Conservation (phyloP, 64 coral and sea anemone genomes). For the Montipora efflorescens region DNA sequence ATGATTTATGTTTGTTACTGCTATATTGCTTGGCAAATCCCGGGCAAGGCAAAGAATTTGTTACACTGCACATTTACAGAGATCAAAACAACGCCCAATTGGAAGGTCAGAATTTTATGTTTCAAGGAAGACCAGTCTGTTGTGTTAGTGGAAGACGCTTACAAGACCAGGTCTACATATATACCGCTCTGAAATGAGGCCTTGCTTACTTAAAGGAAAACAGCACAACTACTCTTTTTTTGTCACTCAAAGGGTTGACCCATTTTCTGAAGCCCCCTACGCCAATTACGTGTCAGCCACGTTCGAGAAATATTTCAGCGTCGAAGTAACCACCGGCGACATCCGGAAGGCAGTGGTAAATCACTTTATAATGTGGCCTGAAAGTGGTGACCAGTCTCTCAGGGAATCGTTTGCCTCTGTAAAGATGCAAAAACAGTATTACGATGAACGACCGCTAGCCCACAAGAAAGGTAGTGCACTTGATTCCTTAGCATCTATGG, state of each 20-base stretch:
- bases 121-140: constrained; percentile 1
- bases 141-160: not conserved
- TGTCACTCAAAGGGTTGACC: not conserved
- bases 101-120: not conserved
- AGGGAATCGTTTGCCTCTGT: constrained; percentile 22
- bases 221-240: constrained; percentile 1
- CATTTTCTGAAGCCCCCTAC: not conserved
- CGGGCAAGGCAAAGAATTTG: not conserved
- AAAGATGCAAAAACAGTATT: not conserved
- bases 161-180: constrained; percentile 10
- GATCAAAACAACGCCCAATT: not conserved
- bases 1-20: not conserved
- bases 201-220: not conserved
- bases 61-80: not conserved
- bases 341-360: not conserved
- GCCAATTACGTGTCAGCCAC: not conserved
- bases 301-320: constrained; percentile 14
- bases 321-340: not conserved
- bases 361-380: constrained; percentile 16
- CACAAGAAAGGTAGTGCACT: too few species aligned
- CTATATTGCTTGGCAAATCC: not conserved
- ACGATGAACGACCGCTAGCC: not conserved
- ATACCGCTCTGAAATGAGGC: constrained; percentile 3
- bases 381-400: not conserved
- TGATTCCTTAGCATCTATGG: too few species aligned